Conservation (phyloP, 2,113 vertebrate species). For the Sarotherodon lohbergeri region DNA sequence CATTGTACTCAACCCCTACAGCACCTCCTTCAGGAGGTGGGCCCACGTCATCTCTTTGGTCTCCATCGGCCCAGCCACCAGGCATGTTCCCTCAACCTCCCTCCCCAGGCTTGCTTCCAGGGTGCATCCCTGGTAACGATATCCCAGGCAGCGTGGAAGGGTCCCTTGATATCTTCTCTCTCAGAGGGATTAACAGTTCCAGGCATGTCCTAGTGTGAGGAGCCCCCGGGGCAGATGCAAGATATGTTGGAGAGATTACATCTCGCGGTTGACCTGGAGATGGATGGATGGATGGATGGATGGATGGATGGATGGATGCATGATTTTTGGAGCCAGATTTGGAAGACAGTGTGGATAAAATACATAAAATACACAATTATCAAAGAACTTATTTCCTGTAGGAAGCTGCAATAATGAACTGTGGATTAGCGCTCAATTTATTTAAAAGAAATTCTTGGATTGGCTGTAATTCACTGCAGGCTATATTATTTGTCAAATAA, state of each 20-base stretch:
- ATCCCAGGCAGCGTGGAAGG: not conserved
- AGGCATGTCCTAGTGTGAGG: not conserved
- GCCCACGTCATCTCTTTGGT: not conserved
- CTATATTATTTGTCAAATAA: not conserved
- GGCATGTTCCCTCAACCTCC: not conserved
- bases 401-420: not conserved
- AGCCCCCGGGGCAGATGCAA: not conserved
- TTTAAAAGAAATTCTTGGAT: not conserved
- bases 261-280: not conserved
- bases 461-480: not conserved
- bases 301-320: not conserved
- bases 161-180: not conserved
- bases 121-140: not conserved
- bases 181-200: not conserved
- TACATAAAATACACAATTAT: not conserved
- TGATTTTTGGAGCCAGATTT: not conserved
- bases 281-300: not conserved
- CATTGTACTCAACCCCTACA: not conserved
- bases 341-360: not conserved
- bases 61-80: not conserved
- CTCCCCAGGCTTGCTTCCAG: not conserved
- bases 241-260: not conserved
- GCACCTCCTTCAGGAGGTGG: not conserved
- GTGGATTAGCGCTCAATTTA: not conserved
- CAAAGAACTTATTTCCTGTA: not conserved